phyloP scores from a whole-genome alignment of 2,888 invertebrate genomes.

The Caradrina clavipalpis region DNA sequence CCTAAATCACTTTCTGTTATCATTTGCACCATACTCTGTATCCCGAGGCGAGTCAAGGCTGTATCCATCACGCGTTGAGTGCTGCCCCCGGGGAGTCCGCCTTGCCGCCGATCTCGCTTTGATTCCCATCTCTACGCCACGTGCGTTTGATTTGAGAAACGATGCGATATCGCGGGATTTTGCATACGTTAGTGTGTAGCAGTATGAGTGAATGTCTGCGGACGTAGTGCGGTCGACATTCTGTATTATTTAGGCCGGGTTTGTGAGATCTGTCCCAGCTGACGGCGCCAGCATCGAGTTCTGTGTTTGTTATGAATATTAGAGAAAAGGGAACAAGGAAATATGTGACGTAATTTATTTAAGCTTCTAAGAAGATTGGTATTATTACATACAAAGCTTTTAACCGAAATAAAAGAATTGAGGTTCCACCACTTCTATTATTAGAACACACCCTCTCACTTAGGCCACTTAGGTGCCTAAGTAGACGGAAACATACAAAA shows the following conservation, averaged over 20 bases:
- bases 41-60: slow-evolving; percentile 55
- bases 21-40: slow-evolving; percentile 21
- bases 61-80: slow-evolving; percentile 65
- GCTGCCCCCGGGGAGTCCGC: slow-evolving; percentile 60
- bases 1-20: slow-evolving; percentile 16
- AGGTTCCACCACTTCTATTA: background rate
- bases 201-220: slow-evolving; percentile 31
- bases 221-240: slow-evolving; percentile 5
- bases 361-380: slow-evolving; percentile 10
- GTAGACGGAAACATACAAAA: background rate
- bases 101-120: slow-evolving; percentile 41
- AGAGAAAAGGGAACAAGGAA: slow-evolving; percentile 4
- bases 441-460: no score
- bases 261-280: slow-evolving; percentile 21
- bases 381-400: no score
- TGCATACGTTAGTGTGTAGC: slow-evolving; percentile 43
- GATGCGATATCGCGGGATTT: slow-evolving; percentile 45
- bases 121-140: slow-evolving; percentile 46
- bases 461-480: no score
- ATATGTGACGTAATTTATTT: slow-evolving; percentile 2
- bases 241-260: slow-evolving; percentile 11
- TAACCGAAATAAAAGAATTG: background rate
- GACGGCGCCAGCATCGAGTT: background rate
- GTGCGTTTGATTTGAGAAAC: slow-evolving; percentile 60
- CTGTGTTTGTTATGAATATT: slow-evolving; percentile 18